These are phyloP conservation scores for Drosophila emarginata DNA, from an alignment of 2,888 invertebrate genomes.

Conservation along the genomic window DNA sequence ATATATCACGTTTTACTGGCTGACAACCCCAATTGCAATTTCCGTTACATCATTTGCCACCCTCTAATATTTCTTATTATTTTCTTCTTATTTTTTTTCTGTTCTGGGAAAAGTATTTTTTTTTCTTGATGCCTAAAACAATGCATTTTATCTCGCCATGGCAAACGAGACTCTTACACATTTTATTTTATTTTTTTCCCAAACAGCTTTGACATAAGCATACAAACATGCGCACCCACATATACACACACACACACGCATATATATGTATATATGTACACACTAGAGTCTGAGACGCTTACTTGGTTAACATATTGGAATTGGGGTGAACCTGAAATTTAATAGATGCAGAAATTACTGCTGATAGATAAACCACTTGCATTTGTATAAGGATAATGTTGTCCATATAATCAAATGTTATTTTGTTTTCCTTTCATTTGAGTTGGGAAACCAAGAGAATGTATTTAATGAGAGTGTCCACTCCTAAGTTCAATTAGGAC, in stretches of 20 bases:
- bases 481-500: no score
- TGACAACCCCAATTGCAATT: conserved; percentile 57
- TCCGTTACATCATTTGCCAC: conserved; percentile 27
- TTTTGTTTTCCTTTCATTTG: no score
- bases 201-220: conserved; percentile 62
- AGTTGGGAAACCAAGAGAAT: no score
- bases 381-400: no score
- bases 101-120: conserved; percentile 18
- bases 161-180: conserved; percentile 66
- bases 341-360: not conserved
- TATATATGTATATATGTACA: conserved; percentile 24
- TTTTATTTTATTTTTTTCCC: conserved; percentile 58
- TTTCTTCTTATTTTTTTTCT: conserved; percentile 27
- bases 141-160: conserved; percentile 69
- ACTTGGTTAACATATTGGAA: conserved; percentile 15
- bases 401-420: no score
- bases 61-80: conserved; percentile 39
- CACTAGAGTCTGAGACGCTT: conserved; percentile 36
- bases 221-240: conserved; percentile 20
- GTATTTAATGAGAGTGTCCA: no score
- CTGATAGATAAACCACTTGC: no score
- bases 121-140: conserved; percentile 49
- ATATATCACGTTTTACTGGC: not conserved
- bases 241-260: conserved; percentile 40
- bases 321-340: conserved; percentile 26